Evolutionary conservation across 2,888 invertebrate species (phyloP).

Genomic region (Pelosia muscerda): DNA sequence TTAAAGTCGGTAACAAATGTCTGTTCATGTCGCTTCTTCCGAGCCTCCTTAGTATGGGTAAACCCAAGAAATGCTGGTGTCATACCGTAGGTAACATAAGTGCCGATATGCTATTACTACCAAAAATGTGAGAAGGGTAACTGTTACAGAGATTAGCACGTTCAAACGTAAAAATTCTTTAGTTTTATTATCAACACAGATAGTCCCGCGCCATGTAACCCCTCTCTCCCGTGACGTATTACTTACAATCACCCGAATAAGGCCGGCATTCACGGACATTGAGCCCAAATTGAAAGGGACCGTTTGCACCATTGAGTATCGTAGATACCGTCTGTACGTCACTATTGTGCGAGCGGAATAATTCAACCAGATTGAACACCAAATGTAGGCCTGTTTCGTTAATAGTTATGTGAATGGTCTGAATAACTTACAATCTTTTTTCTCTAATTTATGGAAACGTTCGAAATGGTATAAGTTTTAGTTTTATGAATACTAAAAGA

Average conservation of each 20-base stretch:
- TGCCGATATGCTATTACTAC: no score
- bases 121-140: no score
- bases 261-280: constrained; percentile 13
- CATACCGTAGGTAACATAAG: no score
- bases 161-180: no score
- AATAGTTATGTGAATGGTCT: background rate
- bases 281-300: constrained; percentile 15
- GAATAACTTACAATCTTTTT: background rate
- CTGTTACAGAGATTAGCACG: no score
- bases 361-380: background rate
- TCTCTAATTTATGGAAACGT: no score
- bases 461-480: no score
- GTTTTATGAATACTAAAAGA: no score
- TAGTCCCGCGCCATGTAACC: constrained; percentile 4
- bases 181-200: background rate
- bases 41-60: no score
- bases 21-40: no score
- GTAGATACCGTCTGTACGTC: background rate
- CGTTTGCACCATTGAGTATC: constrained; percentile 10
- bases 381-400: background rate
- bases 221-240: constrained; percentile 7
- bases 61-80: no score
- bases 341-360: constrained; percentile 2
- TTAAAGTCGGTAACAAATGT: no score
- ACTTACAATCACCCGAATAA: constrained; percentile 17